Evolutionary conservation across 1,140 invertebrate genomes (phyloP).

Genomic region (Pogonus chalceus): DNA sequence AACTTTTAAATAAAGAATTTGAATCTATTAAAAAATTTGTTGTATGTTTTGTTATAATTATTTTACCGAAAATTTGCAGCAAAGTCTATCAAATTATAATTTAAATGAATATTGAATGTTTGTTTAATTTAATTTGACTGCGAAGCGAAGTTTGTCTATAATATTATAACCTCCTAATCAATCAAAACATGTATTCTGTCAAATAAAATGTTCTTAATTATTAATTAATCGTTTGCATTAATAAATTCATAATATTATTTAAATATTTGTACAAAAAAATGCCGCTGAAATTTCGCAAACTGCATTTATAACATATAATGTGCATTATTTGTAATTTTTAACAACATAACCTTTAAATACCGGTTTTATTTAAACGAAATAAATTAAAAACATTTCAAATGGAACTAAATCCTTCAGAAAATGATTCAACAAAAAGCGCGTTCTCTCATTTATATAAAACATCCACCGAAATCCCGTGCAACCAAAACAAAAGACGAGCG

Average conservation of each 20-base stretch:
- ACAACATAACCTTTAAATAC: not conserved
- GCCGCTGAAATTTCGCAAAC: conserved; percentile 3
- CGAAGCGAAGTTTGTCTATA: not conserved
- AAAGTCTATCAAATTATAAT: too few species aligned
- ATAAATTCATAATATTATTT: too few species aligned
- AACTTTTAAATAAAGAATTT: too few species aligned
- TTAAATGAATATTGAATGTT: too few species aligned
- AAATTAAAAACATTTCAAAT: not conserved
- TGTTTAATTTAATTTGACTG: not conserved
- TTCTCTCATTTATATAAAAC: not conserved
- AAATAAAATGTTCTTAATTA: too few species aligned
- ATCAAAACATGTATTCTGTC: conserved; percentile 1
- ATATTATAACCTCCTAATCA: not conserved
- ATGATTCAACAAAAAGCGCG: not conserved
- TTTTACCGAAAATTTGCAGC: too few species aligned
- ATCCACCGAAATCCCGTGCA: not conserved
- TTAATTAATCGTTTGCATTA: too few species aligned
- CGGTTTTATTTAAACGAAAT: not conserved
- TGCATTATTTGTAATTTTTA: not conserved
- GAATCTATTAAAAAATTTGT: too few species aligned
- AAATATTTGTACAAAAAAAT: too few species aligned
- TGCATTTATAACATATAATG: not conserved
- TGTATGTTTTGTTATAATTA: too few species aligned
- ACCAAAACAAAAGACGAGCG: conserved; percentile 11
- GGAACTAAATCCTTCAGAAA: not conserved